Conservation (phyloP, 2,113 vertebrate genomes). For the Sylvilagus bachmani region DNA sequence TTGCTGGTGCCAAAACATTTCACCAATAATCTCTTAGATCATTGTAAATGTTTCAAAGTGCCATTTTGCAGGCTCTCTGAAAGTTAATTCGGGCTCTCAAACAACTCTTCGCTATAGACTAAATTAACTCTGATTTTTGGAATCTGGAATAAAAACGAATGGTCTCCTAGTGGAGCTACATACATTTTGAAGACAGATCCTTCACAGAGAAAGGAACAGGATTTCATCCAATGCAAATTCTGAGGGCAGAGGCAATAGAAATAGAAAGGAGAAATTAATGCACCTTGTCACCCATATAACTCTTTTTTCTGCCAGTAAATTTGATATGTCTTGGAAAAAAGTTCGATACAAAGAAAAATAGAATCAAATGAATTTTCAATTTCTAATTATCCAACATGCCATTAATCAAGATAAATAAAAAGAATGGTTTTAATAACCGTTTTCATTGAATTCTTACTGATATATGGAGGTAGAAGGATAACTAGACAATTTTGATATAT, state of each 20-base stretch:
- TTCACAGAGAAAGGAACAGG: slow-evolving; percentile 38
- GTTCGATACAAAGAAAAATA: background rate
- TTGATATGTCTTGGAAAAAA: background rate
- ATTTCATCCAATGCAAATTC: slow-evolving; percentile 51
- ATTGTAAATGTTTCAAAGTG: slow-evolving; percentile 77
- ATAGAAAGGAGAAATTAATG: background rate
- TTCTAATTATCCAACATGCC: background rate
- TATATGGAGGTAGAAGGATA: background rate
- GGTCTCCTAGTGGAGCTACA: slow-evolving; percentile 56
- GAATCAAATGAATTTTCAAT: slow-evolving; percentile 7
- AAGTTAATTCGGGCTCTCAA: slow-evolving; percentile 78
- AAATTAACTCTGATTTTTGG: slow-evolving; percentile 66
- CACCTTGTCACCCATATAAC: background rate
- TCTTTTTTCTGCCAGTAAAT: slow-evolving; percentile 13
- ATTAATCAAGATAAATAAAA: background rate
- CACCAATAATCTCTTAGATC: slow-evolving; percentile 79
- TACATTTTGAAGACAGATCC: slow-evolving; percentile 69
- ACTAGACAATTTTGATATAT: background rate
- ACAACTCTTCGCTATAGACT: slow-evolving; percentile 77
- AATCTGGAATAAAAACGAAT: slow-evolving; percentile 78
- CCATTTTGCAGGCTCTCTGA: slow-evolving; percentile 68
- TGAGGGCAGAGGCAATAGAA: background rate
- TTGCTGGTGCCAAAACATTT: slow-evolving; percentile 84
- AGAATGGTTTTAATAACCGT: background rate
- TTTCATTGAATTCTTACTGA: background rate